Conservation (phyloP, 2,113 vertebrate genomes). For the Phrynosoma blainvillii region DNA sequence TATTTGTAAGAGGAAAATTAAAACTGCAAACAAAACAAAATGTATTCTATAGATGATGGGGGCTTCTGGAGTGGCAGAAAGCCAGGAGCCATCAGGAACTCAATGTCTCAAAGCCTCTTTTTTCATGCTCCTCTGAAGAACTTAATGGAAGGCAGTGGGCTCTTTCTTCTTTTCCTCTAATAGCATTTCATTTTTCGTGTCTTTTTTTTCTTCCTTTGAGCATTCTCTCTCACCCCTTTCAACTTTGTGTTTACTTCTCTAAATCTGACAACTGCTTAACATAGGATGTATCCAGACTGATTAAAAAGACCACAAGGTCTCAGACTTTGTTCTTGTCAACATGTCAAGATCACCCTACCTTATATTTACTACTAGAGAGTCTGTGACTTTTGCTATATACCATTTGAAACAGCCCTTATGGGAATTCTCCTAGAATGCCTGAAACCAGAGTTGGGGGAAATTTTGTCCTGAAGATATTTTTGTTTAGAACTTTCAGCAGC, state of each 20-base stretch:
- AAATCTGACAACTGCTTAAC: conserved; percentile 3
- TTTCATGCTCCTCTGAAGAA: conserved; percentile 3
- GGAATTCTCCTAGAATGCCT: background rate
- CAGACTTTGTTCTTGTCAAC: background rate
- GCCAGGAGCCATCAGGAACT: conserved; percentile 12
- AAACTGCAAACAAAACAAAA: conserved; percentile 7
- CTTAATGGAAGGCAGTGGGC: background rate
- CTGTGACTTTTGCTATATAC: background rate
- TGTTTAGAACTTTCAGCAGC: no score
- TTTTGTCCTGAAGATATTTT: no score
- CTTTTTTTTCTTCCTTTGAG: conserved; percentile 13
- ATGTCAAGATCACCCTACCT: background rate
- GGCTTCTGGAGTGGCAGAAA: conserved; percentile 32
- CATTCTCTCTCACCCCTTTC: background rate
- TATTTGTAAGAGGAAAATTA: conserved; percentile 19
- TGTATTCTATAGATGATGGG: conserved; percentile 18
- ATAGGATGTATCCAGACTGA: background rate
- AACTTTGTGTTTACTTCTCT: background rate
- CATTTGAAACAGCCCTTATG: background rate
- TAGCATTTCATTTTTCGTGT: background rate
- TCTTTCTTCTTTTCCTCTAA: background rate
- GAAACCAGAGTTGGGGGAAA: no score
- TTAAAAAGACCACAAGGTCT: no score
- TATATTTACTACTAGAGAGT: background rate
- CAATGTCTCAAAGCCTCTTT: conserved; percentile 8